Evolutionary conservation across 1,140 invertebrate species (phyloP).

Genomic region (Cydia strobilella): DNA sequence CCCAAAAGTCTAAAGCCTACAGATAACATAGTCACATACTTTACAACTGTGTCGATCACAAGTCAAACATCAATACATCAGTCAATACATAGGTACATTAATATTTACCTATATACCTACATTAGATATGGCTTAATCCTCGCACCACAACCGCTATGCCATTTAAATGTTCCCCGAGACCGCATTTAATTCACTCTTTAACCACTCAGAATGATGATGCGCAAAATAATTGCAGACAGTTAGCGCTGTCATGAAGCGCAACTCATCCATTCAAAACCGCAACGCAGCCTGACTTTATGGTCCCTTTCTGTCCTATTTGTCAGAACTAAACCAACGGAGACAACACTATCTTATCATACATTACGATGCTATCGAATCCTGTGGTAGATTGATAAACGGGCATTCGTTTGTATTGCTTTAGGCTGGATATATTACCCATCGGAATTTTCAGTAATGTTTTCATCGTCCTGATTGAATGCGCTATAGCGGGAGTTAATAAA

Average conservation of each 20-base stretch:
- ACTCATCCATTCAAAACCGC: conserved; percentile 22
- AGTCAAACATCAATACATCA: no score
- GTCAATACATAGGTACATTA: not conserved
- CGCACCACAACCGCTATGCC: not conserved
- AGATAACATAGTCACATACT: no score
- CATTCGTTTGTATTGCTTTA: conserved; percentile 32
- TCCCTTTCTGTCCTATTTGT: not conserved
- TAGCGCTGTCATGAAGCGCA: conserved; percentile 19
- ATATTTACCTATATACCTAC: not conserved
- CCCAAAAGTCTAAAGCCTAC: no score
- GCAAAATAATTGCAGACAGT: conserved; percentile 27
- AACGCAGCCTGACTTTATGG: not conserved
- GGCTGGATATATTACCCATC: conserved; percentile 24
- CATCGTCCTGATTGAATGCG: conserved; percentile 30
- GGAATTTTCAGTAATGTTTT: conserved; percentile 19
- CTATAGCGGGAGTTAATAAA: conserved; percentile 21
- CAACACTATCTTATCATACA: conserved; percentile 20
- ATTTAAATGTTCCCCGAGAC: conserved; percentile 15
- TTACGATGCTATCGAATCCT: conserved; percentile 19
- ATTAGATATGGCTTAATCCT: not conserved
- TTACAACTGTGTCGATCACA: no score
- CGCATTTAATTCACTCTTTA: conserved; percentile 27
- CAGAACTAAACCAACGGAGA: not conserved
- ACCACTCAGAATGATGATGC: conserved; percentile 23
- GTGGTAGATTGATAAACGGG: conserved; percentile 22